Percentiles rank a stretch among this genome's conserved stretches.
Evolutionary conservation across 2,888 invertebrate genomes (phyloP).

Genomic region (Amorpha juglandis): DNA sequence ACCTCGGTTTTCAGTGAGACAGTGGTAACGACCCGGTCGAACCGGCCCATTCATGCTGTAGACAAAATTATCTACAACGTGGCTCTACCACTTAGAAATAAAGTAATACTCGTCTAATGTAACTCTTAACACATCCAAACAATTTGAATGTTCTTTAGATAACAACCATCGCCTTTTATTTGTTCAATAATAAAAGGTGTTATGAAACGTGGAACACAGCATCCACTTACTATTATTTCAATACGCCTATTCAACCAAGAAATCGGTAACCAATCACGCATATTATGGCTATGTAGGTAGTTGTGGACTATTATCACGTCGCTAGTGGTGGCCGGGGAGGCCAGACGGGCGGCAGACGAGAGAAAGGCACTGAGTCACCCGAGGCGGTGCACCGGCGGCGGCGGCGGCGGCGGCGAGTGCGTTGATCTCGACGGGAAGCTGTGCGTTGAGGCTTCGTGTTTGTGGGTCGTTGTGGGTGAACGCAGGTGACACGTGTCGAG

Average conservation of each 20-base stretch:
- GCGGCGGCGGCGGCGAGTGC: slow-evolving; percentile 41
- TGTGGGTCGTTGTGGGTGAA: slow-evolving; percentile 7
- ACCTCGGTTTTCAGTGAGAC: too few species aligned
- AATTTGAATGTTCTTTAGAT: too few species aligned
- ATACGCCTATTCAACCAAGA: background rate
- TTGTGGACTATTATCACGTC: slow-evolving; percentile 24
- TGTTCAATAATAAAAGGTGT: background rate
- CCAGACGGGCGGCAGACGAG: slow-evolving; percentile 72
- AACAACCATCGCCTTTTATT: too few species aligned
- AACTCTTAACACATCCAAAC: too few species aligned
- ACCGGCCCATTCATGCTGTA: too few species aligned
- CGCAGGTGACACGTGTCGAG: background rate
- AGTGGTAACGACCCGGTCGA: too few species aligned
- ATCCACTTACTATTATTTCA: background rate
- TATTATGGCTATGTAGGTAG: background rate
- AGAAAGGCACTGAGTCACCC: slow-evolving; percentile 67
- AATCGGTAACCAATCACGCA: background rate
- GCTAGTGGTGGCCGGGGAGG: slow-evolving; percentile 37
- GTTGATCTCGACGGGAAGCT: slow-evolving; percentile 51
- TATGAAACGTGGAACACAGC: background rate
- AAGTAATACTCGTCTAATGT: too few species aligned
- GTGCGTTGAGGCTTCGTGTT: background rate
- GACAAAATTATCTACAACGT: too few species aligned
- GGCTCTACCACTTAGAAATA: too few species aligned
- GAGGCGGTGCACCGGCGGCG: slow-evolving; percentile 36